Conservation (phyloP, 2,113 vertebrate genomes). For the Nesogale talazaci region DNA sequence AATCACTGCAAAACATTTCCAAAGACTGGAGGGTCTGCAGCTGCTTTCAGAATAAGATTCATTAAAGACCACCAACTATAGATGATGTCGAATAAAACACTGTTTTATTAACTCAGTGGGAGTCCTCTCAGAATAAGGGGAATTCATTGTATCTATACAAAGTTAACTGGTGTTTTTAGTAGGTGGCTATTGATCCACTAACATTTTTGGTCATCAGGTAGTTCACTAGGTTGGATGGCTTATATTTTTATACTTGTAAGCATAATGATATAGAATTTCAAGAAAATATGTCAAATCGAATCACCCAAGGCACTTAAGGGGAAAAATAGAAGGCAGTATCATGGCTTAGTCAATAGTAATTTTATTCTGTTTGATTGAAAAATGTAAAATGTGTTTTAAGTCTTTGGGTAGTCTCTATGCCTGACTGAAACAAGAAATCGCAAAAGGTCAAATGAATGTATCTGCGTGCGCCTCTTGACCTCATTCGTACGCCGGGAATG, state of each 20-base stretch:
- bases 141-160: not conserved
- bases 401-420: constrained; percentile 35
- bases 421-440: constrained; percentile 30
- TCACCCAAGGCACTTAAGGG: not conserved
- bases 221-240: not conserved
- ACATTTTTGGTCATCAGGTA: constrained; percentile 1
- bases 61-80: not conserved
- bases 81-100: not conserved
- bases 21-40: not conserved
- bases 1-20: not conserved
- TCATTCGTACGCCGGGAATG: not conserved
- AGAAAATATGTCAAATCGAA: constrained; percentile 17
- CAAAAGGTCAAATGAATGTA: constrained; percentile 1
- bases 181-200: not conserved
- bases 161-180: not conserved
- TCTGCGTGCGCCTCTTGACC: not conserved
- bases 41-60: not conserved
- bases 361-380: constrained; percentile 19
- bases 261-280: constrained; percentile 15
- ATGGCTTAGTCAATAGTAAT: not conserved
- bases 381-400: not conserved
- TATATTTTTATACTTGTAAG: not conserved
- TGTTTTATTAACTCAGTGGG: not conserved
- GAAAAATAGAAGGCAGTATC: not conserved
- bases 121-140: not conserved